Percentiles rank a stretch among this genome's conserved stretches.
phyloP scores from a whole-genome alignment of 30 jellyfish, hydroid and myxozoan genomes.

The Clytia hemisphaerica region DNA sequence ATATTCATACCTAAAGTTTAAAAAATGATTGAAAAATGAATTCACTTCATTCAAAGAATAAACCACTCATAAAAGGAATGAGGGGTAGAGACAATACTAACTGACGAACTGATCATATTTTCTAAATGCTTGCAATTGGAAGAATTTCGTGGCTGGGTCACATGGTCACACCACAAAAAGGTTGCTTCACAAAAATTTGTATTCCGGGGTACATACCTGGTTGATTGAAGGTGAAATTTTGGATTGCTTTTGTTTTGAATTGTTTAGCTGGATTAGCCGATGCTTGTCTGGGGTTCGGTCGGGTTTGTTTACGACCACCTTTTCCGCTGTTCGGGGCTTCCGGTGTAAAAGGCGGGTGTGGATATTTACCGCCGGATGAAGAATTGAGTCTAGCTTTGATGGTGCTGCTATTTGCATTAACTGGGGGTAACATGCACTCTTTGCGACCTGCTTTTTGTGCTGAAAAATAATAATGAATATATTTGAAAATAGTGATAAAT shows the following conservation, averaged over 20 bases:
- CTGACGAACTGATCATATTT: too few species aligned
- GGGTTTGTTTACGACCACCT: too few species aligned
- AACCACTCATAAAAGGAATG: too few species aligned
- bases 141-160: too few species aligned
- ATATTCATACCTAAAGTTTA: background rate
- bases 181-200: background rate
- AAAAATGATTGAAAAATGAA: background rate
- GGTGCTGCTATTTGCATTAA: background rate
- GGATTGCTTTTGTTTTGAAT: conserved; percentile 13
- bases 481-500: too few species aligned
- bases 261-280: conserved; percentile 2
- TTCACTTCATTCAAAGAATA: too few species aligned
- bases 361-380: too few species aligned
- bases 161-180: background rate
- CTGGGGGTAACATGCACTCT: conserved; percentile 3
- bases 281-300: background rate
- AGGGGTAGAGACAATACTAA: too few species aligned
- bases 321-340: too few species aligned
- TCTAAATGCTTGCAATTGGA: too few species aligned
- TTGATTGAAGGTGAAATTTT: conserved; percentile 10
- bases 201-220: conserved; percentile 1
- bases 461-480: too few species aligned
- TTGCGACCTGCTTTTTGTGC: background rate
- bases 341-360: too few species aligned
- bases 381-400: conserved; percentile 1